These are phyloP conservation scores for Zelostemma sp. DNA, from an alignment of 1,140 invertebrate genomes.

Conservation along the genomic window DNA sequence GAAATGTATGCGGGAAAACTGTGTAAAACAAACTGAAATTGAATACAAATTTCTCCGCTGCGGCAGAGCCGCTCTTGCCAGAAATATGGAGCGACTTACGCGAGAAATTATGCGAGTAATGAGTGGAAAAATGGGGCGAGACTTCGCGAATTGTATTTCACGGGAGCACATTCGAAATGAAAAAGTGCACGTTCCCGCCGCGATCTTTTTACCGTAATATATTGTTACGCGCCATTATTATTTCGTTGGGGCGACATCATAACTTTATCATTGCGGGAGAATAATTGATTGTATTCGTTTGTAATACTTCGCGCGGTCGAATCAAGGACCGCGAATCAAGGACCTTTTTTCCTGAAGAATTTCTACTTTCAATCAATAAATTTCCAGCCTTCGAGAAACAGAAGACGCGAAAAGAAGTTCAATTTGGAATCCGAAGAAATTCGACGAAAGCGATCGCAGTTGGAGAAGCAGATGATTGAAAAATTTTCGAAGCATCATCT, in stretches of 20 bases:
- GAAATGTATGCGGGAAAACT: constrained; percentile 53
- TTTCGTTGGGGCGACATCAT: background rate
- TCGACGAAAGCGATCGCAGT: too few species aligned
- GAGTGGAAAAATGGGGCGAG: constrained; percentile 52
- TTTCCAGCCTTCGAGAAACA: too few species aligned
- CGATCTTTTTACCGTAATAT: background rate
- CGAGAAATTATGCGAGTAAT: constrained; percentile 58
- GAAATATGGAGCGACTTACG: constrained; percentile 48
- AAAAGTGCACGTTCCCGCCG: constrained; percentile 14
- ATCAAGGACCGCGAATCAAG: too few species aligned
- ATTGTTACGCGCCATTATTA: background rate
- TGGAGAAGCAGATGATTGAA: too few species aligned
- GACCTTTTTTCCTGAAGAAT: too few species aligned
- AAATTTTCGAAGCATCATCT: too few species aligned
- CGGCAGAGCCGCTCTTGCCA: constrained; percentile 14
- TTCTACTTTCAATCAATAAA: too few species aligned
- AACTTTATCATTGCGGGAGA: too few species aligned
- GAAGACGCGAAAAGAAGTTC: too few species aligned
- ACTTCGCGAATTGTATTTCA: constrained; percentile 48
- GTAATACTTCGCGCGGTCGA: too few species aligned
- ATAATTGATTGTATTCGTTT: too few species aligned
- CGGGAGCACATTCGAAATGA: constrained; percentile 23
- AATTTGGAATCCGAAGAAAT: too few species aligned
- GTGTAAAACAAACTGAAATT: constrained; percentile 60
- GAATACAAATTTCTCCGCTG: constrained; percentile 54